phyloP scores from a whole-genome alignment of 2,113 vertebrate species.

The Dasyornis broadbenti region DNA sequence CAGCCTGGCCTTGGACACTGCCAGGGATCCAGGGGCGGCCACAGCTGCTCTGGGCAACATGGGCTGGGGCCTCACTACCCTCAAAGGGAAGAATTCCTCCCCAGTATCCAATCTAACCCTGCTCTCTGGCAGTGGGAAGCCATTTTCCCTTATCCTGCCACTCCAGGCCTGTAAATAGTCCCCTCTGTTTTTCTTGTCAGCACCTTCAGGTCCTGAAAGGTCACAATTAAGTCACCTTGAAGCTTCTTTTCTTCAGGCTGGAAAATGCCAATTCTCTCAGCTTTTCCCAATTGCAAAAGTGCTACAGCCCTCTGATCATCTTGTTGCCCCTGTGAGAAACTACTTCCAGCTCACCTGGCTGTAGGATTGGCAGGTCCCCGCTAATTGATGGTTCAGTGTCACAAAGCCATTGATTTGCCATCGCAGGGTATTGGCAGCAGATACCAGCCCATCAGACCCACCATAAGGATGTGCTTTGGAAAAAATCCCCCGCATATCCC shows the following conservation, averaged over 20 bases:
- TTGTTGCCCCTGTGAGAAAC: not conserved
- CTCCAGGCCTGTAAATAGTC: not conserved
- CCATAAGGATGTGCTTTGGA: not conserved
- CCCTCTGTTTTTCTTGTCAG: not conserved
- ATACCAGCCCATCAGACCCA: not conserved
- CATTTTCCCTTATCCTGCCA: not conserved
- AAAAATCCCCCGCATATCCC: not conserved
- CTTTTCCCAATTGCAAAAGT: not conserved
- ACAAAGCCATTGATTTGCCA: fast-evolving
- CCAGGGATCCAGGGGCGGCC: not conserved
- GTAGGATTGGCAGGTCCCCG: not conserved
- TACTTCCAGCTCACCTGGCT: not conserved
- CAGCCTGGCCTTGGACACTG: fast-evolving
- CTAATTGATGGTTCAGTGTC: not conserved
- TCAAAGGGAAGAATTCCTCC: fast-evolving
- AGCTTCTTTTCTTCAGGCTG: not conserved
- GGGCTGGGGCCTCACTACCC: not conserved
- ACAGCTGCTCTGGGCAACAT: not conserved
- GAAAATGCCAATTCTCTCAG: not conserved
- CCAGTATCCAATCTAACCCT: not conserved
- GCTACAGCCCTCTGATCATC: not conserved
- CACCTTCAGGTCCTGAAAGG: not conserved
- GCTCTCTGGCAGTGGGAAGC: not conserved
- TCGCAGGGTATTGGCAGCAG: not conserved
- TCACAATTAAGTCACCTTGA: not conserved